These are phyloP conservation scores for Thryonomys swinderianus DNA, from an alignment of 2,113 vertebrate species.

Conservation along the genomic window DNA sequence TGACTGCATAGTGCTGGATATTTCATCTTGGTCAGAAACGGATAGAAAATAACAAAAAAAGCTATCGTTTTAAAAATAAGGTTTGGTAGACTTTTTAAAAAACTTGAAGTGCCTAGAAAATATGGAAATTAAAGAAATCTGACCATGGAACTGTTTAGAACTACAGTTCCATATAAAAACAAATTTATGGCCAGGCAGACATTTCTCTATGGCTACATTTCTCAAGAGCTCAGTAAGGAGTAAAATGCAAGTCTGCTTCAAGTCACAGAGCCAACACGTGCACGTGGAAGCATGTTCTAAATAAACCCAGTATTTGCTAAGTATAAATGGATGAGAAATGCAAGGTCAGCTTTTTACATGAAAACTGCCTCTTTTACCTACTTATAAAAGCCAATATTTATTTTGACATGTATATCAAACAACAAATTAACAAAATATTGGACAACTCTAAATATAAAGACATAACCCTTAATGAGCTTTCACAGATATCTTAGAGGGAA, in stretches of 20 bases:
- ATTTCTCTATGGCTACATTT: not conserved
- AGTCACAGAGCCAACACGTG: constrained; percentile 3
- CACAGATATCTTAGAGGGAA: not conserved
- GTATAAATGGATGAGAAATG: not conserved
- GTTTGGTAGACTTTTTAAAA: not conserved
- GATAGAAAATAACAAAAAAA: not conserved
- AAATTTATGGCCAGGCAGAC: not conserved
- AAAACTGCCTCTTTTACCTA: constrained; percentile 32
- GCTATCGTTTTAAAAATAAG: not conserved
- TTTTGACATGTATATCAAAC: constrained; percentile 26
- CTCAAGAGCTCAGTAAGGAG: not conserved
- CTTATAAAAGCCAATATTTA: not conserved
- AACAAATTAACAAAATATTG: constrained; percentile 36
- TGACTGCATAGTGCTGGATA: not conserved
- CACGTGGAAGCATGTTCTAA: constrained; percentile 35
- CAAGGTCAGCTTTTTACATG: constrained; percentile 18
- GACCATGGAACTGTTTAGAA: not conserved
- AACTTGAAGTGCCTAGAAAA: not conserved
- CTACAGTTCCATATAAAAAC: not conserved
- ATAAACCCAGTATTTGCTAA: constrained; percentile 30
- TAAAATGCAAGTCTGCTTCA: not conserved
- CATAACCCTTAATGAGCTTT: constrained; percentile 40
- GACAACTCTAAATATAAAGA: constrained; percentile 34
- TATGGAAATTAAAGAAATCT: constrained; percentile 9
- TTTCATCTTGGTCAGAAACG: not conserved